Conservation (phyloP, 2,888 invertebrate species). For the Agrochola macilenta region DNA sequence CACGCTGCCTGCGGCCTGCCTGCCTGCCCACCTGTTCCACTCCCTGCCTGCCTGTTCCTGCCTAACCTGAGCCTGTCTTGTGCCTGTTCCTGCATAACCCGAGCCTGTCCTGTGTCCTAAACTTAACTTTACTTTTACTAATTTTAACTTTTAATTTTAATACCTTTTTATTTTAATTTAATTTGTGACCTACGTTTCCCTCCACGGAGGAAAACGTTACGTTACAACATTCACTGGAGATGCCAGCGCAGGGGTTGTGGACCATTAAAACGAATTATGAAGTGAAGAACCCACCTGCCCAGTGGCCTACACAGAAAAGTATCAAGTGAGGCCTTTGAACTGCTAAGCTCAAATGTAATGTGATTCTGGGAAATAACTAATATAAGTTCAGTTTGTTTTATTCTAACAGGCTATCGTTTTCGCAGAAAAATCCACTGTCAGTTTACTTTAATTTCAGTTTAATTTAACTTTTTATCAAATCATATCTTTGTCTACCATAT, state of each 20-base stretch:
- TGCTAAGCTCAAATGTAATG: not conserved
- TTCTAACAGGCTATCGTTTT: not conserved
- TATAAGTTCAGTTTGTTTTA: not conserved
- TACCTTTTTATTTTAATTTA: too few relatives aligned
- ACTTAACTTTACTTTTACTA: too few relatives aligned
- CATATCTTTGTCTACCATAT: not conserved
- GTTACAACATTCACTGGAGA: conserved; percentile 57
- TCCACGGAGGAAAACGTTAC: too few relatives aligned
- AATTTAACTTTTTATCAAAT: not conserved
- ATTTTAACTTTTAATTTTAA: too few relatives aligned
- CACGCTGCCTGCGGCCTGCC: too few relatives aligned
- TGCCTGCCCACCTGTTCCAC: too few relatives aligned
- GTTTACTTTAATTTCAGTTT: not conserved
- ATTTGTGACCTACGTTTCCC: too few relatives aligned
- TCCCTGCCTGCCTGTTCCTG: too few relatives aligned
- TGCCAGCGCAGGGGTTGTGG: conserved; percentile 55
- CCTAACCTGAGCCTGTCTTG: too few relatives aligned
- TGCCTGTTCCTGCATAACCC: too few relatives aligned
- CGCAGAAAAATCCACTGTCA: not conserved
- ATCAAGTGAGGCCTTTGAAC: conserved; percentile 16
- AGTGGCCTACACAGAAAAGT: not conserved
- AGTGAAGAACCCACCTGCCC: conserved; percentile 22
- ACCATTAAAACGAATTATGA: conserved; percentile 64
- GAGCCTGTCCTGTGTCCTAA: too few relatives aligned
- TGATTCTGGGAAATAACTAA: conserved; percentile 12